These are phyloP conservation scores for Talpa occidentalis DNA, from an alignment of 2,113 vertebrate species.

Conservation along the genomic window DNA sequence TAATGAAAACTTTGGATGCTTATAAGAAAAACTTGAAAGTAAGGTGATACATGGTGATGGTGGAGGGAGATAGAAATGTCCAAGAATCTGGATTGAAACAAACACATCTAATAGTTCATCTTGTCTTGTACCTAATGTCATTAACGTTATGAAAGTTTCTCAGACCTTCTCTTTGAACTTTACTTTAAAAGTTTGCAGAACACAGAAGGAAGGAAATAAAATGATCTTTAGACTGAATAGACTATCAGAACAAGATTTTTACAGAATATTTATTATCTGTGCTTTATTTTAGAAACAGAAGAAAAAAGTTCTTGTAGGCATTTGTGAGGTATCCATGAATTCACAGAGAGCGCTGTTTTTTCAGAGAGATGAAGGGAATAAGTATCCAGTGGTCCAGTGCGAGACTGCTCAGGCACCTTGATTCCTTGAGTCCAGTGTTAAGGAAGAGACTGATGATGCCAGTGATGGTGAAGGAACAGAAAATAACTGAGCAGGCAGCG, in stretches of 20 bases:
- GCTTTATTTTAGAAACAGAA: conserved; percentile 1
- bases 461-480: neutral
- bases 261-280: neutral
- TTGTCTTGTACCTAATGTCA: neutral
- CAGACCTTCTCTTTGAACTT: neutral
- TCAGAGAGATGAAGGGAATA: neutral
- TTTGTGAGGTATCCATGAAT: neutral
- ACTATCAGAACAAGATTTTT: neutral
- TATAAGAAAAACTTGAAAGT: neutral
- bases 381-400: neutral
- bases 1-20: neutral
- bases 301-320: neutral
- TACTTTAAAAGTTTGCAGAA: neutral
- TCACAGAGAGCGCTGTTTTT: neutral
- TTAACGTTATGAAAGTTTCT: neutral
- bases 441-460: neutral
- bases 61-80: neutral
- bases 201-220: neutral
- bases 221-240: neutral
- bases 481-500: neutral
- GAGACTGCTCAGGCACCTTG: neutral
- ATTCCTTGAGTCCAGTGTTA: neutral
- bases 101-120: neutral
- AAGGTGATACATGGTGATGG: neutral
- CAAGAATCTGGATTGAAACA: neutral